A percentile compares a stretch with the other conserved stretches of the same genome.
phyloP scores from a whole-genome alignment of 2,113 vertebrate genomes.

The Artemisiospiza belli region DNA sequence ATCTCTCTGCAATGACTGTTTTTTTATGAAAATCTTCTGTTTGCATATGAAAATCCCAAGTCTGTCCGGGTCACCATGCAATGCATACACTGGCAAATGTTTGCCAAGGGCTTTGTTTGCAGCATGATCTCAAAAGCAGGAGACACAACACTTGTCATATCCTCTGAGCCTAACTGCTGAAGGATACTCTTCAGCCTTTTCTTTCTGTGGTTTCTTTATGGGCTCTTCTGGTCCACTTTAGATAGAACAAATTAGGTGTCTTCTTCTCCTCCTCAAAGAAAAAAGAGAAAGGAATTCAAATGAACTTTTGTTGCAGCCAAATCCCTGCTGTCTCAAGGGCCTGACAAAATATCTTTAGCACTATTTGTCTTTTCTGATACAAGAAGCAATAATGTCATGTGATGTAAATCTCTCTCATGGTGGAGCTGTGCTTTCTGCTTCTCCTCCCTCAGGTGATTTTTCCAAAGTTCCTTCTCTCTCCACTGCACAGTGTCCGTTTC shows the following conservation, averaged over 20 bases:
- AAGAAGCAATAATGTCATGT: not conserved
- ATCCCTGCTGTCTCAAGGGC: not conserved
- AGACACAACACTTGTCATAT: not conserved
- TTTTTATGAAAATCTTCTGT: fast-evolving
- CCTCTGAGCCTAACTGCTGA: not conserved
- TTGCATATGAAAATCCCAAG: not conserved
- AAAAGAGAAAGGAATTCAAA: not conserved
- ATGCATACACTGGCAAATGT: not conserved
- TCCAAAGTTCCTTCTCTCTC: not conserved
- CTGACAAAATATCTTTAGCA: not conserved
- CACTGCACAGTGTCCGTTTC: not conserved
- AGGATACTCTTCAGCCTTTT: not conserved
- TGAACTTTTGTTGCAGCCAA: not conserved
- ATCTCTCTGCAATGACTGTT: not conserved
- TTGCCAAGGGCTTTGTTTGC: fast-evolving
- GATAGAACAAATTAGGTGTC: fast-evolving
- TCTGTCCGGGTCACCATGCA: not conserved
- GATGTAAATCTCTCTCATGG: not conserved
- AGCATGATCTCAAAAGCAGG: not conserved
- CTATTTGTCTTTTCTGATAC: not conserved
- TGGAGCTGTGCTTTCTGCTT: not conserved
- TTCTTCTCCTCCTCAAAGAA: not conserved
- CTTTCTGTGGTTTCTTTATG: not conserved
- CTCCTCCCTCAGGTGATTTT: not conserved
- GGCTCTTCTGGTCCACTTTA: not conserved